Evolutionary conservation across 2,113 vertebrate species (phyloP).

Genomic region (Manacus vitellinus): DNA sequence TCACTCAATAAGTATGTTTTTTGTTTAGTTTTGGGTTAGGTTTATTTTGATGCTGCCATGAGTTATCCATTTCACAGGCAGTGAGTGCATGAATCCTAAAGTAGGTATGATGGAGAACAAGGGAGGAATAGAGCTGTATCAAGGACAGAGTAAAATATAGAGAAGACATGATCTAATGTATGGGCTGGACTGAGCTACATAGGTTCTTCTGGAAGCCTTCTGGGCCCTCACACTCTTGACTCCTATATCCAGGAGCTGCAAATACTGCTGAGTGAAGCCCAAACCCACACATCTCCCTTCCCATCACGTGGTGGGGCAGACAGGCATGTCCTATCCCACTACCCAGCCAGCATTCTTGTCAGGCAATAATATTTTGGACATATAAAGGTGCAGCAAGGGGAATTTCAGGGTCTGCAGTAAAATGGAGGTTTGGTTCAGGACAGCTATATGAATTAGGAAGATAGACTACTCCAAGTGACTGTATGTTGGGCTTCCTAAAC

Average conservation of each 20-base stretch:
- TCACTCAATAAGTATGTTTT: accelerated
- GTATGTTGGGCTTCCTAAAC: not conserved
- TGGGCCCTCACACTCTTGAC: not conserved
- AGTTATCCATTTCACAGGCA: not conserved
- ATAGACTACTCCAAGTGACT: not conserved
- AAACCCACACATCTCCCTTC: not conserved
- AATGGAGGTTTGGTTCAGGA: not conserved
- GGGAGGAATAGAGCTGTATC: not conserved
- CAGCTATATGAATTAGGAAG: not conserved
- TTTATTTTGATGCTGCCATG: not conserved
- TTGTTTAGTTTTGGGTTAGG: not conserved
- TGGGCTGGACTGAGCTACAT: not conserved
- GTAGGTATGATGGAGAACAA: not conserved
- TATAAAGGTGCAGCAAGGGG: not conserved
- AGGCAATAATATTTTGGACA: not conserved
- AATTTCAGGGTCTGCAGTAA: not conserved
- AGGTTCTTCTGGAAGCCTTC: not conserved
- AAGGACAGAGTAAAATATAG: not conserved
- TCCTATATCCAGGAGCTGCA: not conserved
- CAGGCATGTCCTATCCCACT: not conserved
- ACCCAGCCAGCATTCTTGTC: not conserved
- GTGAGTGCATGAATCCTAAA: not conserved
- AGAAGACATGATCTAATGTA: not conserved
- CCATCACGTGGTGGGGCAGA: not conserved
- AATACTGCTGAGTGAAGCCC: not conserved